Evolutionary conservation across 2,888 invertebrate species (phyloP).

Genomic region (Plemyria rubiginata): DNA sequence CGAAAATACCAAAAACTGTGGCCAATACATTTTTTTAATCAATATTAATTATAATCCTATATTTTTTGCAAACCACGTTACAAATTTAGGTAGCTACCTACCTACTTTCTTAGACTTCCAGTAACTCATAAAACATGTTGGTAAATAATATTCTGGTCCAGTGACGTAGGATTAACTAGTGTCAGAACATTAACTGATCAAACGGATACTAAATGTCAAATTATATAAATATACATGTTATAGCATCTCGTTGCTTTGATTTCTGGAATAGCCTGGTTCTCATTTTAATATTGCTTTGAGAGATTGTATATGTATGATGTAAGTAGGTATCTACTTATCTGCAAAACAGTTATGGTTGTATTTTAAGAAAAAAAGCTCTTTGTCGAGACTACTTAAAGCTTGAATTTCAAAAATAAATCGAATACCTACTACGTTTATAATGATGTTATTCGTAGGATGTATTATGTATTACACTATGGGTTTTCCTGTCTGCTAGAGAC

Average conservation of each 20-base stretch:
- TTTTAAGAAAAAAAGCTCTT: no score
- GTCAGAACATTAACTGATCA: conserved; percentile 22
- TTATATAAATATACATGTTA: conserved; percentile 11
- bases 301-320: no score
- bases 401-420: no score
- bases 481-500: no score
- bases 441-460: no score
- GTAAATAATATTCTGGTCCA: conserved; percentile 23
- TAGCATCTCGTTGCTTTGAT: conserved; percentile 15
- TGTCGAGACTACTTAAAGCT: no score
- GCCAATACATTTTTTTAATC: not conserved
- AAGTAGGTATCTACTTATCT: not conserved
- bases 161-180: conserved; percentile 16
- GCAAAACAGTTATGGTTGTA: not conserved
- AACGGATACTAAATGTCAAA: conserved; percentile 27
- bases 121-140: conserved; percentile 22
- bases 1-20: no score
- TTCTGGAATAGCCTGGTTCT: not conserved
- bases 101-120: conserved; percentile 5
- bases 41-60: not conserved
- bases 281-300: conserved; percentile 6
- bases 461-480: no score
- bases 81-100: conserved; percentile 13
- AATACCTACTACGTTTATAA: no score
- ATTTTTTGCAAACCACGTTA: conserved; percentile 2